Conservation (phyloP, 2,113 vertebrate genomes). For the Pyrgilauda ruficollis region DNA sequence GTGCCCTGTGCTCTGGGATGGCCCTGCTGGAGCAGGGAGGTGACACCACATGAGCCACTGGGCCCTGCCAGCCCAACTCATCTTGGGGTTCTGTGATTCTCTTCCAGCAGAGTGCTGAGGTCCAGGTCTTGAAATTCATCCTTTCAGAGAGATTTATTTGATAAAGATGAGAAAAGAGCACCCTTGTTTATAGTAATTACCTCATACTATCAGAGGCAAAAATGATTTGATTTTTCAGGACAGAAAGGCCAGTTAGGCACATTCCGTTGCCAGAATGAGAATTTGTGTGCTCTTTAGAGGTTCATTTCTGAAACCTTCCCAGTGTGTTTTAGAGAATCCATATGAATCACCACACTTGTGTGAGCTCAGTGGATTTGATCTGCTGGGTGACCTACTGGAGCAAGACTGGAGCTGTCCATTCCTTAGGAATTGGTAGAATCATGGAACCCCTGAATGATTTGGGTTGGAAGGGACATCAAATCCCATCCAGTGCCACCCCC, state of each 20-base stretch:
- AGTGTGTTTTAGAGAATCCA: neutral
- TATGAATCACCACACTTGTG: accelerated
- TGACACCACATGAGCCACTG: accelerated
- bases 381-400: neutral
- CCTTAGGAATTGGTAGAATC: neutral
- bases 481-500: accelerated
- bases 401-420: neutral
- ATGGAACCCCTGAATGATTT: neutral
- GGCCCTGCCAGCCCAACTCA: neutral
- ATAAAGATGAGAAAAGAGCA: neutral
- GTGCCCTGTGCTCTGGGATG: neutral
- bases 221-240: neutral
- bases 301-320: neutral
- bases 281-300: neutral
- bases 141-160: neutral
- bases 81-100: accelerated
- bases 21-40: neutral
- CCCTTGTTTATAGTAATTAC: neutral
- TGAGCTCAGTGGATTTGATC: neutral
- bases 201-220: neutral
- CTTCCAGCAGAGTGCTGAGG: neutral
- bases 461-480: neutral
- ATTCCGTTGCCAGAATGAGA: neutral
- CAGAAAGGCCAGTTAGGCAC: neutral
- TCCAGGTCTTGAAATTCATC: neutral